Conservation (phyloP, 2,888 invertebrate genomes). For the Drosophila tanythrix region DNA sequence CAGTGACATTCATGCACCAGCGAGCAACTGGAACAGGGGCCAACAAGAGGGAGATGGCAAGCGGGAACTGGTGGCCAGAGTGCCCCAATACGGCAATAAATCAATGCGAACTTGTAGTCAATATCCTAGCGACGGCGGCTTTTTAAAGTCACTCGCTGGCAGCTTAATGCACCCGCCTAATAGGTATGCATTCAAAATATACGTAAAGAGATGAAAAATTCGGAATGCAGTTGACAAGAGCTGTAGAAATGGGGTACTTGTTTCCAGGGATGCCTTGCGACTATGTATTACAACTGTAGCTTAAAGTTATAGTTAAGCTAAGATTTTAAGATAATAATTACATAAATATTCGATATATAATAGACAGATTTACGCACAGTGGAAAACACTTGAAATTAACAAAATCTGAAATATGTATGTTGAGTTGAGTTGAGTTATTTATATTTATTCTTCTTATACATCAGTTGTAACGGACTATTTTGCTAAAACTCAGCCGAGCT, state of each 20-base stretch:
- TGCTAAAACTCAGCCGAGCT: too few species aligned
- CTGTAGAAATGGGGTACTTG: background rate
- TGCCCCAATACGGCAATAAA: conserved; percentile 65
- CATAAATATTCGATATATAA: background rate
- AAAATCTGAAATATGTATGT: background rate
- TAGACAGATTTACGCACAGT: background rate
- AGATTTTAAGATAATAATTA: too few species aligned
- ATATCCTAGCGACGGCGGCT: conserved; percentile 25
- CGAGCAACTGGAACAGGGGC: conserved; percentile 50
- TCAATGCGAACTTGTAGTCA: conserved; percentile 63
- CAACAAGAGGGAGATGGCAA: background rate
- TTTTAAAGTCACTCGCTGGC: conserved; percentile 56
- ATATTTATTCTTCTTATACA: background rate
- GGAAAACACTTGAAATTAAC: background rate
- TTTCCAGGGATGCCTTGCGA: background rate
- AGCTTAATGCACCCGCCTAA: conserved; percentile 45
- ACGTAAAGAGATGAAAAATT: too few species aligned
- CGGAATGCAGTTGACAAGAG: background rate
- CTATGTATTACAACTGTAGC: background rate
- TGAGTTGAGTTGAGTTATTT: background rate
- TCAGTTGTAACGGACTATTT: background rate
- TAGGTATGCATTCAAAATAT: conserved; percentile 9
- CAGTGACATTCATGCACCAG: conserved; percentile 77
- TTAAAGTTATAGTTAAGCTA: background rate
- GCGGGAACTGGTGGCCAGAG: background rate